These are phyloP conservation scores for Bergia puertoricense DNA, from an alignment of 92 coral and sea anemone genomes.

Conservation along the genomic window DNA sequence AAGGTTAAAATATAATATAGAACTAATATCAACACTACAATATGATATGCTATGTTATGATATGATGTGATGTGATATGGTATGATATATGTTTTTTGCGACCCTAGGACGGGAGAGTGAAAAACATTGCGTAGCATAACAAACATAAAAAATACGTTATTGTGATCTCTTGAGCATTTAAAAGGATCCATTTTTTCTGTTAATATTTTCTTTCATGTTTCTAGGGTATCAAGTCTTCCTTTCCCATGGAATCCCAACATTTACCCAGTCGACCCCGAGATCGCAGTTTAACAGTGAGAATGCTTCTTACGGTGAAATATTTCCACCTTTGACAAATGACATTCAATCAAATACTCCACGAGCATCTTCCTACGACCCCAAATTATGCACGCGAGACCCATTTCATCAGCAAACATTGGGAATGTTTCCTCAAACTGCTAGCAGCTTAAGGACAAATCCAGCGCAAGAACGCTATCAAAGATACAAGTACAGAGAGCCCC, in stretches of 20 bases:
- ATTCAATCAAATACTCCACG: background rate
- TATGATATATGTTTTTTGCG: too few relatives aligned
- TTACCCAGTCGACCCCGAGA: background rate
- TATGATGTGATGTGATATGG: too few relatives aligned
- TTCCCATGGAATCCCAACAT: background rate
- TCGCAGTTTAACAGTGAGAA: background rate
- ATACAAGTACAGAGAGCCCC: constrained; percentile 19
- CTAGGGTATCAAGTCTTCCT: background rate
- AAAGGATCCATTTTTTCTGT: too few relatives aligned
- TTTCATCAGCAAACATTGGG: background rate
- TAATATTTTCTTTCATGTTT: background rate
- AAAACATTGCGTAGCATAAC: too few relatives aligned
- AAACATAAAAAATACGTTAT: too few relatives aligned
- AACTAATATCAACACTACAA: too few relatives aligned
- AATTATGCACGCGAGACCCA: background rate
- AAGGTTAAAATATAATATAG: too few relatives aligned
- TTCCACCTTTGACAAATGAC: constrained; percentile 17
- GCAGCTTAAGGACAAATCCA: background rate
- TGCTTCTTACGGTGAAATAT: background rate
- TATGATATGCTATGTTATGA: too few relatives aligned
- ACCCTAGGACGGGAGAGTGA: too few relatives aligned
- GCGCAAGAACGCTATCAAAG: background rate
- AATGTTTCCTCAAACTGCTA: background rate
- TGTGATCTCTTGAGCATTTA: too few relatives aligned
- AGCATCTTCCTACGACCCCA: background rate